phyloP scores from a whole-genome alignment of 2,888 invertebrate genomes.

The Allacma fusca region DNA sequence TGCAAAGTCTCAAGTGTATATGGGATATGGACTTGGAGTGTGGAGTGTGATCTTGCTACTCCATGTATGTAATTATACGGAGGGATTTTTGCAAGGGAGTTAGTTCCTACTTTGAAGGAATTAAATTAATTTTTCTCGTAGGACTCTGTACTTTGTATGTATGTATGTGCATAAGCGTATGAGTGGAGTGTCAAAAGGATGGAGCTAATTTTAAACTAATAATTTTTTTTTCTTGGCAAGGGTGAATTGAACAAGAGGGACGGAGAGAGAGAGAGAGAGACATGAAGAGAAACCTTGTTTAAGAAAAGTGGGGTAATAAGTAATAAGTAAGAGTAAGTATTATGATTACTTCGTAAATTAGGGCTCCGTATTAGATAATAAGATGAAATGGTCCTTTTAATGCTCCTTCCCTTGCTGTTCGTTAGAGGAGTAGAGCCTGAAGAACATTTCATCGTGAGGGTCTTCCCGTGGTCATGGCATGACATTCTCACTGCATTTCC shows the following conservation, averaged over 20 bases:
- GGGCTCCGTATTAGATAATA: conserved; percentile 1
- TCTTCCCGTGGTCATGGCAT: conserved; percentile 12
- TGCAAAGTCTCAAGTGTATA: no score
- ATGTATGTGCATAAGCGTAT: no score
- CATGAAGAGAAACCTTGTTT: conserved; percentile 29
- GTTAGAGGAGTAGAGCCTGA: not conserved
- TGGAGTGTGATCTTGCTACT: no score
- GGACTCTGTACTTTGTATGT: no score
- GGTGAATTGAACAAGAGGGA: conserved; percentile 6
- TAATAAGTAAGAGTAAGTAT: not conserved
- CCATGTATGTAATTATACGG: no score
- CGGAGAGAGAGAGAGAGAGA: conserved; percentile 7
- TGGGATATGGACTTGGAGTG: no score
- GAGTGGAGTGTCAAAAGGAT: no score
- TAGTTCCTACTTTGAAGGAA: no score
- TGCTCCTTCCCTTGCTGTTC: not conserved
- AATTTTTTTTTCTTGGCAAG: conserved; percentile 21
- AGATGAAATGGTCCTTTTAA: not conserved
- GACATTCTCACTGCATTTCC: not conserved
- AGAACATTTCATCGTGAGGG: conserved; percentile 11
- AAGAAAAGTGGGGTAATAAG: not conserved
- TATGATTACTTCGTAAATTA: conserved; percentile 19
- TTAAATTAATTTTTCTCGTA: no score
- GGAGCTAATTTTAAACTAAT: conserved; percentile 24
- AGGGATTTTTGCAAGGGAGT: no score